Base-by-base conservation (phyloP, 2,797 vertebrate genomes). In the Semaprochilodus insignis region DNA sequence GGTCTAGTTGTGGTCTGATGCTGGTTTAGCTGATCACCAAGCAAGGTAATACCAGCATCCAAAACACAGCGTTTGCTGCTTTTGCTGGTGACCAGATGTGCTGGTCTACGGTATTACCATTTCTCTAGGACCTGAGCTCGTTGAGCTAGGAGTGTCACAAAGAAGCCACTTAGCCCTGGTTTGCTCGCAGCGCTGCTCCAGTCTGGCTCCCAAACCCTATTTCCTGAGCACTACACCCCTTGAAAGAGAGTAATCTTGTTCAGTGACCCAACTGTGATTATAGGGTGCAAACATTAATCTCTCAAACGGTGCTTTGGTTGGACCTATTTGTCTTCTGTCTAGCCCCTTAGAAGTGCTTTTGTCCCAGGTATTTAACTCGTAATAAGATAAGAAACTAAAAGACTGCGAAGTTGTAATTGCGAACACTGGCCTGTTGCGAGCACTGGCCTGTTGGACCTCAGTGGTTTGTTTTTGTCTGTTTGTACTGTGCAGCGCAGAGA, bases 241-340 rank as follows among this genome's bases (percentile, higher is more conserved):
- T 67, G 72, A 59, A 44, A 19, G 51, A 59, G 72, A n/a, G 13
- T 34, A 62, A 77, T 63, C 36, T 44, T 77, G 65, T 73, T 71
- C 74, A 36, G 8, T 70, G n/a, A 15, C 40, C 36, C 16, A 34
- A 5, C 25, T 36, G 55, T 36, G 65, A 77, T 77, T 77, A 60
- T 70, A 69, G 36, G 27, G 51, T 70, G 69, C 73, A 80, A 73
- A 51, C 23, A 31, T 55, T 74, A 40, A 74, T 40, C 67, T 72
- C 55, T 72, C 19, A 62, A 62, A 71, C 57, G 6, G 19, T n/a
- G 52, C 78, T 63, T 31, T 23, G 52, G 74, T 57, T 23, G 52
- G 44, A 75, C 17, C n/a, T 51, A 69, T 81, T 70, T 59, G 62
- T 81, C 36, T 60, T 69, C 52, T 51, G 63, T 70, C 73, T 51